Conservation (phyloP, 2,113 vertebrate species). For the Ochotona princeps region DNA sequence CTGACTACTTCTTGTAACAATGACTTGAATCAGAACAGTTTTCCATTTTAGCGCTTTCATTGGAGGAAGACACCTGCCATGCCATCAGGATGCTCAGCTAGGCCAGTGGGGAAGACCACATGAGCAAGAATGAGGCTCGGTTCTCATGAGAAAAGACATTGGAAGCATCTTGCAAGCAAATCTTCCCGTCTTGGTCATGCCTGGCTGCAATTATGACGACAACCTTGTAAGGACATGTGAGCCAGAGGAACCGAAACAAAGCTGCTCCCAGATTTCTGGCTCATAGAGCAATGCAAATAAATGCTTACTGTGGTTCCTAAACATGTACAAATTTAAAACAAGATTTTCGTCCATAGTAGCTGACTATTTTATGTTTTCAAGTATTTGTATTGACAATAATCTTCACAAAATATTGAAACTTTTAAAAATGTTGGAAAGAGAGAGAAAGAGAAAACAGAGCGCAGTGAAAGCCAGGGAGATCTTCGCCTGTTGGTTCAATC, state of each 20-base stretch:
- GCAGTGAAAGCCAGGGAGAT: too few relatives aligned
- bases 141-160: background rate
- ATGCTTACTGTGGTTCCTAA: background rate
- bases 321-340: too few relatives aligned
- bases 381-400: too few relatives aligned
- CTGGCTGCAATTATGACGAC: background rate
- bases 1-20: background rate
- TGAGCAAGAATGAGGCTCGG: background rate
- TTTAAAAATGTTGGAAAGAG: too few relatives aligned
- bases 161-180: background rate
- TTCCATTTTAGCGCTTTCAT: background rate
- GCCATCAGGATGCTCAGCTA: background rate
- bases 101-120: background rate
- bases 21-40: constrained; percentile 34
- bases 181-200: too few relatives aligned
- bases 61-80: background rate
- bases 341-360: background rate
- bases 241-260: background rate
- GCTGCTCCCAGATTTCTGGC: background rate
- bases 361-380: background rate
- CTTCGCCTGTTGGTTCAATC: too few relatives aligned
- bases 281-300: background rate
- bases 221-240: background rate
- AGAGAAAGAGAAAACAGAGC: too few relatives aligned
- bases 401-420: too few relatives aligned